Evolutionary conservation across 2,888 invertebrate genomes (phyloP), one percentile per base, ranked within the genome.

Genomic region (Catocala nupta): DNA sequence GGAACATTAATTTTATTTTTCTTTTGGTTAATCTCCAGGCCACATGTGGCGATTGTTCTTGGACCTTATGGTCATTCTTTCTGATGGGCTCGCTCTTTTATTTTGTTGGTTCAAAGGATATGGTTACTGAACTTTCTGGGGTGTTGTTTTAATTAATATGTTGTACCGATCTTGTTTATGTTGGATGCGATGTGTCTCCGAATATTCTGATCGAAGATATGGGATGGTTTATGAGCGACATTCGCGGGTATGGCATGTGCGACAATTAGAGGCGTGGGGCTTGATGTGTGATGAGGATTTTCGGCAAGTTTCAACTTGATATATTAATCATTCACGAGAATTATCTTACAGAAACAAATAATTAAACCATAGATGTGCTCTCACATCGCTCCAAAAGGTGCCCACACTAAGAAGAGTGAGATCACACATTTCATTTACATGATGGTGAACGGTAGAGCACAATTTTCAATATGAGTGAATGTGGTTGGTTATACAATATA

Each of bases 41-140:
- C 93, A 93, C 93, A 94, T 93, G 93, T 93, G 92, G 93, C 85
- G 92, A 91, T 91, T 92, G 92, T 92, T 91, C 90, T 89, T 87
- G 91, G 93, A 92, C 93, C 93, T 90, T 93, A 92, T 88, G 93
- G 93, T 92, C 93, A 93, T 89, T 91, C 87, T 81, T 83, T 78
- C 71, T 77, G 84, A 80, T 84, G 82, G 78, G 63, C 65, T 71
- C 67, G 58, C 67, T 83, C 77, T 74, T 85, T 82, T 84, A 78
- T 81, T 85, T 84, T 77, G 70, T 73, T 71, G 61, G 64, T 45
- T 70, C 68, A 63, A 71, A 68, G 73, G 78, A 78, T 78, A 83
- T 88, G 88, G 88, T 88, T 86, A 88, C 81, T 88, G 86, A 89
- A 88, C 88, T 87, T 89, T 87, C 81, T 79, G 78, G 86, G 85